Evolutionary conservation across 2,888 invertebrate species (phyloP), one percentile per base, ranked within the genome.

Genomic region (Dicycla oo): DNA sequence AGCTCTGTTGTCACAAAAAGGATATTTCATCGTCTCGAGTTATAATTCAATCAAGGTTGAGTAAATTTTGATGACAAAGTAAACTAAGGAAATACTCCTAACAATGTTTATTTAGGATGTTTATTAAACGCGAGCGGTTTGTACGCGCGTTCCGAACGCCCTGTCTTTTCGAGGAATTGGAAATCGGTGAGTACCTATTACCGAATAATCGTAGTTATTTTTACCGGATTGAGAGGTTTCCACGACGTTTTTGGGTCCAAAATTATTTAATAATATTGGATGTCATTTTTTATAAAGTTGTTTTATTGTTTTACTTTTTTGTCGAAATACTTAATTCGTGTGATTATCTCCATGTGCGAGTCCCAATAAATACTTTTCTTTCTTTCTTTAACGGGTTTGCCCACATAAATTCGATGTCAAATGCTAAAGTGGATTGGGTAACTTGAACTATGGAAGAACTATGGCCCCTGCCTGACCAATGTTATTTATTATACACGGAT

Each of bases 21-120:
- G 51, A 62, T 69, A 76, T 69, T 76, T 84, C 73, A 80, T 74
- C 67, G 40, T 64, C 49, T 64, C 57, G 20, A 74, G 71, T 79
- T 84, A 82, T 84, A 86, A 85, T 87, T 83, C 78, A 86, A 88
- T 86, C 75, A 78, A 67, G 78, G 53, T 23, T 78, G 66, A 82
- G 81, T 74, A 83, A 84, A 80, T 81, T 69, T 73, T 81, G 80
- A 83, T 79, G 82, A 77, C 82, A 81, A 73, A 83, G 81, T 75
- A 82, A 83, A 82, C 85, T 70, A 43, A 61, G 80, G 73, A 73
- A 78, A 74, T 85, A 47, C 77, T 75, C 20, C 18, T 76, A 85
- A 83, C 82, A 82, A 81, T 86, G 85, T 88, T 86, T 84, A 74
- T 81, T 87, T 83, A 87, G 86, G 87, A 74, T 60, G 61, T 73